Base-by-base conservation (phyloP, 2,113 vertebrate species). In the Petaurus breviceps region DNA sequence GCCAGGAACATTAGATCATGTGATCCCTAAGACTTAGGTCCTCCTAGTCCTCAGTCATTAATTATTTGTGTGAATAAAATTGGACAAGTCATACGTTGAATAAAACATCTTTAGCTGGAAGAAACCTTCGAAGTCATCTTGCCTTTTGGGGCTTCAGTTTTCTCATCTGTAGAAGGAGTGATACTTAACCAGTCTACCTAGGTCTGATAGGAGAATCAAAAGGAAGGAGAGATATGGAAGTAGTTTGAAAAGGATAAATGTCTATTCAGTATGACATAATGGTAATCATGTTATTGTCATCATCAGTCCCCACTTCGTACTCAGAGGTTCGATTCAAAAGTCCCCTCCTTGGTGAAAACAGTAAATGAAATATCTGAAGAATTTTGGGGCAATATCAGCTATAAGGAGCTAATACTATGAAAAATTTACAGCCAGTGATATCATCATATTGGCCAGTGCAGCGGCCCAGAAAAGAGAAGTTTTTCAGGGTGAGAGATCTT, bases 361-460 rank as follows among this genome's bases (percentile, higher is more conserved):
- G 31, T 47, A 91, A 95, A 52, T 93, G 89, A 12, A 51, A 55
- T 95, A 51, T 93, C 61, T 43, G 90, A 61, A 57, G 49, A 57
- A 92, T 57, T 3, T 0, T n/a, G 47, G 25, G 0, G 8, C 28
- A 46, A 90, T 57, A 53, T 43, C 26, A 84, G 31, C n/a, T 43
- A 77, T 19, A 31, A 46, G 51, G 51, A 7, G 90, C 50, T 57
- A 4, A 37, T 26, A 51, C 37, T 46, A 12, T 84, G 84, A 91
- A 89, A 26, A 89, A 84, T 84, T 84, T 84, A 68, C 47, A 96
- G 46, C 50, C 28, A 93, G 37, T 92, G 5, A 50, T 37, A 90
- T 92, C 43, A 46, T 22, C 53, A 95, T 94, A 84, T 53, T 92
- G 77, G 7, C 6, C n/a, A 43, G 3, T 84, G 19, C n/a, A 84